Base-by-base conservation (phyloP, 2,797 vertebrate species). In the Hirundo rustica region DNA sequence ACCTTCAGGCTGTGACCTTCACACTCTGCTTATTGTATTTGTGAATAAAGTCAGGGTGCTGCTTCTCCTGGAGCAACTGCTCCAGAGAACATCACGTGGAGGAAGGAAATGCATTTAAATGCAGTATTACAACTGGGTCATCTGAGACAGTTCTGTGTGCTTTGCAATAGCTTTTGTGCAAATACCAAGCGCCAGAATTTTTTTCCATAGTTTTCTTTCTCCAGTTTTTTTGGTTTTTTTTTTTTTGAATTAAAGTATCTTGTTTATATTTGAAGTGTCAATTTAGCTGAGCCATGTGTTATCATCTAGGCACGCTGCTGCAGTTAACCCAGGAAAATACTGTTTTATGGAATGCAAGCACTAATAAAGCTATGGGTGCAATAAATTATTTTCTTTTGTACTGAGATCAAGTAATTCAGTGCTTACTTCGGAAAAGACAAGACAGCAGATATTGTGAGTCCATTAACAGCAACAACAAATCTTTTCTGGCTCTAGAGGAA, bases 391-490 rank as follows among this genome's bases (percentile, higher is more conserved):
- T 91, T 74, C 54, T 88, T 80, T 93, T 55, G 25, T 74, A 55
- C 44, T 36, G 60, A 86, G 65, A 74, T 42, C 70, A 67, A 95
- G 64, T 74, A 89, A 75, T 27, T 36, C 77, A 92, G 26, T 27
- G 47, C 34, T 92, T 94, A 62, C 77, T 95, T 77, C 55, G 85
- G 87, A 79, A 95, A 94, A 95, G 82, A 93, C 80, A 96, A 74
- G 47, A 5, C 40, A 77, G 55, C 44, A 40, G 89, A 16, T 18
- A 91, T 88, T 61, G 86, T 87, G 57, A 96, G 58, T 75, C 91
- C 72, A 85, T 96, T 94, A 95, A 75, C 66, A 54, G 47, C 58
- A 95, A 72, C 60, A 94, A 78, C 81, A 94, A 96, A 95, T 84
- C 67, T 94, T 54, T 94, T 32, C 78, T 96, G 80, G 58, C 70